Evolutionary conservation across 2,113 vertebrate genomes (phyloP).

Genomic region (Phylloscopus whistleri): DNA sequence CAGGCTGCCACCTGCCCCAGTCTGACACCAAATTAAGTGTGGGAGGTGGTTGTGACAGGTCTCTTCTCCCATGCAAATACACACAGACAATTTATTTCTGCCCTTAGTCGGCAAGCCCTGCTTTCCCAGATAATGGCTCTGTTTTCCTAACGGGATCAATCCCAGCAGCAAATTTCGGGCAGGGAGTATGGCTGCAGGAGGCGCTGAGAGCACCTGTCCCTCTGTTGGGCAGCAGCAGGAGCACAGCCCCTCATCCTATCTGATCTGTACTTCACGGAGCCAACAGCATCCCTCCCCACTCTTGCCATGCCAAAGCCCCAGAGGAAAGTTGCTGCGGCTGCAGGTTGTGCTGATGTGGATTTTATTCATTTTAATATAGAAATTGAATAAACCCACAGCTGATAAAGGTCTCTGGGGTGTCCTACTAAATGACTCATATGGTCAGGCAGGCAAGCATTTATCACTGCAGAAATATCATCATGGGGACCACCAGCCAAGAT

Average conservation of each 20-base stretch:
- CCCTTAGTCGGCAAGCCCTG: background rate
- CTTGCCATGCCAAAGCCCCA: background rate
- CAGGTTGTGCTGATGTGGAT: background rate
- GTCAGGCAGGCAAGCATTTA: background rate
- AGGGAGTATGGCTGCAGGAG: background rate
- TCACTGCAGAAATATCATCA: background rate
- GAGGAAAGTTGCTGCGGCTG: background rate
- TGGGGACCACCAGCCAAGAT: background rate
- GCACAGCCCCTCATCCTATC: background rate
- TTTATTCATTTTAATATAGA: background rate
- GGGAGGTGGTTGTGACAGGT: background rate
- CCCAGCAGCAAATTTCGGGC: background rate
- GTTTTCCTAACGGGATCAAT: fast-evolving
- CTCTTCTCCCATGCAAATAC: background rate
- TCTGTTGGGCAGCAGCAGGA: background rate
- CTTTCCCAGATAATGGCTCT: background rate
- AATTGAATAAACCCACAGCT: background rate
- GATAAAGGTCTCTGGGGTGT: background rate
- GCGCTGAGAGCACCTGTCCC: background rate
- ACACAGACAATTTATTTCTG: background rate
- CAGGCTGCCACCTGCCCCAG: background rate
- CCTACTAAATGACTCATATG: background rate
- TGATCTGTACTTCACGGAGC: background rate
- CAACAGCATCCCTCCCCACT: background rate
- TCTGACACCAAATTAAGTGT: background rate